Evolutionary conservation across 1,140 invertebrate genomes (phyloP).

Genomic region (Bombus sibiricus): DNA sequence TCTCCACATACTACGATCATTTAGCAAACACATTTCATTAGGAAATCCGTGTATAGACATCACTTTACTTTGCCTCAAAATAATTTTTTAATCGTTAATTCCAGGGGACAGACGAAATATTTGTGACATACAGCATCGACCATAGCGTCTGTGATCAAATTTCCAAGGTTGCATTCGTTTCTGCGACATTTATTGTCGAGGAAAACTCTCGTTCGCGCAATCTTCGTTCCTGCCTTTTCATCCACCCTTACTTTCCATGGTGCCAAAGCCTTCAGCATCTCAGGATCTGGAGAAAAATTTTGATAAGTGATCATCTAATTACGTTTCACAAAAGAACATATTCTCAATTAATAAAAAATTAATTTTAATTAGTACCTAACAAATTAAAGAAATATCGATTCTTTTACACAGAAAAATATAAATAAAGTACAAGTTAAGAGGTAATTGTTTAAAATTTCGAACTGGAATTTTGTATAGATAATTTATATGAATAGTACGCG

Average conservation of each 20-base stretch:
- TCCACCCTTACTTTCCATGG: slow-evolving; percentile 86
- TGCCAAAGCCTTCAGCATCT: slow-evolving; percentile 82
- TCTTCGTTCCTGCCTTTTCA: slow-evolving; percentile 82
- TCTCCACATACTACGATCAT: slow-evolving; percentile 73
- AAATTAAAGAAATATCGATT: too few species aligned
- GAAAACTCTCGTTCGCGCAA: slow-evolving; percentile 84
- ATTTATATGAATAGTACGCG: too few species aligned
- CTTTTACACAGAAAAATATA: too few species aligned
- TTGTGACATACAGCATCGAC: slow-evolving; percentile 83
- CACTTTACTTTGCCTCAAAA: neutral
- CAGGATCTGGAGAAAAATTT: slow-evolving; percentile 76
- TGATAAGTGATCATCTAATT: neutral
- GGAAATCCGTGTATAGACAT: neutral
- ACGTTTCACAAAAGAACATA: neutral
- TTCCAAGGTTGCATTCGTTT: slow-evolving; percentile 90
- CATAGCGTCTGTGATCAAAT: slow-evolving; percentile 89
- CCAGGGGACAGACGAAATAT: neutral
- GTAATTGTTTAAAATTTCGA: too few species aligned
- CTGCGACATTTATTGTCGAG: slow-evolving; percentile 83
- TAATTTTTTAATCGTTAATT: neutral
- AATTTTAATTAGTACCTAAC: too few species aligned
- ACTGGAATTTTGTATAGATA: too few species aligned
- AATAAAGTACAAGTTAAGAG: too few species aligned
- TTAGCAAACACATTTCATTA: neutral
- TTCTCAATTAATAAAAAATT: neutral